These are phyloP conservation scores for Hiodon alosoides DNA, from an alignment of 2,113 vertebrate species.

Conservation along the genomic window DNA sequence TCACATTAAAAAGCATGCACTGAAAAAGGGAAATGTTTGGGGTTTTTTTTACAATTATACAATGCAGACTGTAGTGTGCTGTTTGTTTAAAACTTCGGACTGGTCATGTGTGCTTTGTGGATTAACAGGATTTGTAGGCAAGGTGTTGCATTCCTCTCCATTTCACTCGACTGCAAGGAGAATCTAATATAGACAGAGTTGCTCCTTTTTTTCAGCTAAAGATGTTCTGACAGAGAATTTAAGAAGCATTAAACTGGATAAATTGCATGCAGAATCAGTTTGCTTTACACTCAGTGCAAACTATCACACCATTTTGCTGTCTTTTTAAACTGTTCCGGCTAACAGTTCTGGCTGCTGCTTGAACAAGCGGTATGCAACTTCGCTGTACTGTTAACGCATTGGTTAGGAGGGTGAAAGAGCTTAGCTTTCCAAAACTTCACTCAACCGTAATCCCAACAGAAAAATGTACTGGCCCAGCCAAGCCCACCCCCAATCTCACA, in stretches of 20 bases:
- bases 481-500: not conserved
- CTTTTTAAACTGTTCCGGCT: not conserved
- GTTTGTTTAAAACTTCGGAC: not conserved
- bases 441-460: not conserved
- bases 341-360: conserved; percentile 8
- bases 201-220: conserved; percentile 26
- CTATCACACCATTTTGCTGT: conserved; percentile 20
- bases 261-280: conserved; percentile 41
- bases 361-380: conserved; percentile 7
- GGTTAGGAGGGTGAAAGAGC: not conserved
- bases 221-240: conserved; percentile 35
- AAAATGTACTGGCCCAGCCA: not conserved
- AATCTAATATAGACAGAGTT: conserved; percentile 28
- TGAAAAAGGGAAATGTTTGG: too few relatives aligned
- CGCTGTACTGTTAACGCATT: not conserved
- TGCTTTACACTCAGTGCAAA: conserved; percentile 39
- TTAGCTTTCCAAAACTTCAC: not conserved
- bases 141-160: conserved; percentile 3
- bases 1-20: too few relatives aligned
- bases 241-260: conserved; percentile 39
- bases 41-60: too few relatives aligned
- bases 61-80: not conserved
- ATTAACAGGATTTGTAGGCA: conserved; percentile 6
- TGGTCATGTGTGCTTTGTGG: conserved; percentile 1
- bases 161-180: conserved; percentile 4